Base-by-base conservation (phyloP, 1,140 invertebrate genomes). In the Heliconius melpomene region DNA sequence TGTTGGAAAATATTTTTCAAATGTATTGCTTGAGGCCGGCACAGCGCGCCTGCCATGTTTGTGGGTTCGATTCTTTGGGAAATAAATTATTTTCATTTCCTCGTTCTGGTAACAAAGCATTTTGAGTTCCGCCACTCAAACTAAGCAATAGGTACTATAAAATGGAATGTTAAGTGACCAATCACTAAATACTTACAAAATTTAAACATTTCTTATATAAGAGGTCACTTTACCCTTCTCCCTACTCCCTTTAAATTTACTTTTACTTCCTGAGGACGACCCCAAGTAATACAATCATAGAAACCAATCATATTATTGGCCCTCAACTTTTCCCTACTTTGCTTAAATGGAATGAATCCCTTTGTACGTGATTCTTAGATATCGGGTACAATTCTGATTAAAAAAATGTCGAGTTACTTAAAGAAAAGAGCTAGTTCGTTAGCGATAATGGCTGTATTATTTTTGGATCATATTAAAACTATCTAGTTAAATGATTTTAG, bases 281-380 rank as follows among this genome's bases (percentile, higher is more conserved):
- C 60, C 60, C 11, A 66, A 66, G 60, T 66, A 66, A 66, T 66
- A 29, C 26, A 66, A 66, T 66, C 60, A 29, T 66, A 66, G 60
- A 66, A 66, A 13, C 60, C 60, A 66, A 66, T 66, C 60, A 66
- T 29, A 66, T 66, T 66, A 66, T 66, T 66, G 60, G 26, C n/a
- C 60, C 60, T 66, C 26, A 29, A 66, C 60, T 66, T 66, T 66
- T 60, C 60, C 60, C 23, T 29, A 66, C 60, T 66, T 66, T 66
- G 60, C 26, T 66, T 29, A 66, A 26, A 66, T 66, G 6, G 23
- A 66, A 66, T 66, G 26, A 29, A 66, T 66, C 60, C 60, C 26
- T 66, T 26, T 66, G 23, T 66, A 29, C 26, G 60, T 66, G 60
- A 29, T 29, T 66, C 26, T 29, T 13, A 11, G 60, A 66, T 66